These are phyloP conservation scores for Parochlus steinenii DNA, from an alignment of 2,888 invertebrate genomes.

Conservation along the genomic window DNA sequence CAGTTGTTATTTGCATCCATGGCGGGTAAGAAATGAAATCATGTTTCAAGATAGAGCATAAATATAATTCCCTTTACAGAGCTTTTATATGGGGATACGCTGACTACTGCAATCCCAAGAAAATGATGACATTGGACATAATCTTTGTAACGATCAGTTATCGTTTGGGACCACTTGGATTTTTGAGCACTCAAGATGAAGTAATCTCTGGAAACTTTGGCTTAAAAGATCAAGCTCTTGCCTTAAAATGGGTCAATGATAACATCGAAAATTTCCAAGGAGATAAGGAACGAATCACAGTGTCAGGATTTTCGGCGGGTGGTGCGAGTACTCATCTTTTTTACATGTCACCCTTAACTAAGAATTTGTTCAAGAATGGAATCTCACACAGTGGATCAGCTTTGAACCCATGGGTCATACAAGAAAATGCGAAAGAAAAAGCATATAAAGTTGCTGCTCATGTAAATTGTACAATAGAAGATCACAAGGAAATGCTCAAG, in stretches of 20 bases:
- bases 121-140: slow-evolving; percentile 44
- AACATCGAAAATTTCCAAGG: slow-evolving; percentile 57
- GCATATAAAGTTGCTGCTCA: slow-evolving; percentile 39
- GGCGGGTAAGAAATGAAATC: too few relatives aligned
- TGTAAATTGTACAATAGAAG: slow-evolving; percentile 44
- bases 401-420: slow-evolving; percentile 34
- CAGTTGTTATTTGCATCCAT: slow-evolving; percentile 48
- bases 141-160: slow-evolving; percentile 54
- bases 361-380: slow-evolving; percentile 40
- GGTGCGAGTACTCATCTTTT: slow-evolving; percentile 55
- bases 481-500: slow-evolving; percentile 37
- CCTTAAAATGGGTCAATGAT: slow-evolving; percentile 48
- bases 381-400: slow-evolving; percentile 49
- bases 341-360: slow-evolving; percentile 42
- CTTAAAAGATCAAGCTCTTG: slow-evolving; percentile 53
- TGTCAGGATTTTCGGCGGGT: slow-evolving; percentile 56
- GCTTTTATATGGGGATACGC: slow-evolving; percentile 51
- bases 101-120: slow-evolving; percentile 35
- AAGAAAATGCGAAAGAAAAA: slow-evolving; percentile 38
- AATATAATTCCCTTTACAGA: too few relatives aligned
- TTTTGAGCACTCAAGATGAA: slow-evolving; percentile 55
- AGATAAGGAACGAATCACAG: slow-evolving; percentile 47
- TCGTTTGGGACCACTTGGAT: slow-evolving; percentile 53
- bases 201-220: slow-evolving; percentile 53
- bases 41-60: too few relatives aligned